Evolutionary conservation across 2,888 invertebrate species (phyloP).

Genomic region (Tinea pellionella): DNA sequence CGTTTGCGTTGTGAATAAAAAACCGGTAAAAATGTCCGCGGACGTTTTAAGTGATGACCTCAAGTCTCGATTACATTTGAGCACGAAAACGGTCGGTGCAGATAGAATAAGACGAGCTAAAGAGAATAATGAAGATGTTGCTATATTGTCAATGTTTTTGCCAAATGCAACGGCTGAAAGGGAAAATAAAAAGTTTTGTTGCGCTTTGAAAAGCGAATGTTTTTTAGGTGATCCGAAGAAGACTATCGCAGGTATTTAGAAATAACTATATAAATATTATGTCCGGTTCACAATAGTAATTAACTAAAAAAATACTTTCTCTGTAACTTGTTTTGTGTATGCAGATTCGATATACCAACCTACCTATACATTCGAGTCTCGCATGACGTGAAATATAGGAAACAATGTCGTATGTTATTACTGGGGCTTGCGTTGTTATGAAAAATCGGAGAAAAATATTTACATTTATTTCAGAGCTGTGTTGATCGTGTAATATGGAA

Average conservation of each 20-base stretch:
- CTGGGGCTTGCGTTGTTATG: background rate
- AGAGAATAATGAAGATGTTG: slow-evolving; percentile 89
- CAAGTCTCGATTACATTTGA: slow-evolving; percentile 77
- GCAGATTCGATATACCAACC: background rate
- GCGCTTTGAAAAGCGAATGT: slow-evolving; percentile 81
- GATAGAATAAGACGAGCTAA: slow-evolving; percentile 82
- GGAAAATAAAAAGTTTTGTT: slow-evolving; percentile 81
- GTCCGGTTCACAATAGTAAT: too few relatives aligned
- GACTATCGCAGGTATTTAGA: slow-evolving; percentile 78
- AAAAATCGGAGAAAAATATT: background rate
- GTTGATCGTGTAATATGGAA: too few relatives aligned
- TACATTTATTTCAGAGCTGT: too few relatives aligned
- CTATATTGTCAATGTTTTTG: slow-evolving; percentile 86
- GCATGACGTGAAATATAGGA: background rate
- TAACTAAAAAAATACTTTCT: background rate
- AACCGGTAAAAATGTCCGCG: slow-evolving; percentile 70
- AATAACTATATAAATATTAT: too few relatives aligned
- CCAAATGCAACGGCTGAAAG: slow-evolving; percentile 73
- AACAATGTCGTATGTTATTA: background rate
- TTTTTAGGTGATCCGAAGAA: slow-evolving; percentile 80
- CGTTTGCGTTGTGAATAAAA: background rate
- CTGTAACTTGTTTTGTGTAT: background rate
- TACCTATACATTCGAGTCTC: background rate
- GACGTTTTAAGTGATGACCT: slow-evolving; percentile 84
- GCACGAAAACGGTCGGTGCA: slow-evolving; percentile 84